Evolutionary conservation across 2,113 vertebrate species (phyloP).

Genomic region (Phyllopteryx taeniolatus): DNA sequence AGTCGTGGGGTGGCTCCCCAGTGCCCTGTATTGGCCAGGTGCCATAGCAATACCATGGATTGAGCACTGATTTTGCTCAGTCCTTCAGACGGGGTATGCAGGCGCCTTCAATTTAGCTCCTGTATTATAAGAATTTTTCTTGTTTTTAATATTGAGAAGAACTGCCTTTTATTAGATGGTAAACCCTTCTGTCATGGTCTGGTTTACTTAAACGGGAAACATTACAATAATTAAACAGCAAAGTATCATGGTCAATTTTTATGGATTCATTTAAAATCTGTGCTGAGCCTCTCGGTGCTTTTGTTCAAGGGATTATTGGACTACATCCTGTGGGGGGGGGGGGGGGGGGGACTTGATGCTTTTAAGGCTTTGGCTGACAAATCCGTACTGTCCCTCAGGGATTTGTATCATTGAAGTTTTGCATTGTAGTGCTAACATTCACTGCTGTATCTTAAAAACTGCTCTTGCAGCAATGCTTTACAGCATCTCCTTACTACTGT

Average conservation of each 20-base stretch:
- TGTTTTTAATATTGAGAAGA: neutral
- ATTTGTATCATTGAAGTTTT: neutral
- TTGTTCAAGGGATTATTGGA: neutral
- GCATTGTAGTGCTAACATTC: neutral
- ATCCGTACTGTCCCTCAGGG: neutral
- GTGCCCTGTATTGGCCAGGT: neutral
- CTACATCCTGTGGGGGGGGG: neutral
- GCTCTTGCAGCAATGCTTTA: neutral
- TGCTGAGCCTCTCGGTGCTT: neutral
- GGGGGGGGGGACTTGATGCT: neutral
- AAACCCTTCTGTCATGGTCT: neutral
- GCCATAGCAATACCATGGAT: too few species aligned
- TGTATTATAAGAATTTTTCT: neutral
- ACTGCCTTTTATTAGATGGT: too few species aligned
- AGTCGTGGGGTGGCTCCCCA: neutral
- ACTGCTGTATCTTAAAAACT: neutral
- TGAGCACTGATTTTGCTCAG: too few species aligned
- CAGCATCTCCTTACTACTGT: neutral
- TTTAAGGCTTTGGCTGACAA: neutral
- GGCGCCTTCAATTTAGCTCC: neutral
- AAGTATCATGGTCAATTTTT: neutral
- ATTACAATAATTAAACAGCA: neutral
- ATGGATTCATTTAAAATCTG: neutral
- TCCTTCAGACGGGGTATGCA: neutral
- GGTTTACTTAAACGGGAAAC: neutral